Evolutionary conservation across 2,888 invertebrate species (phyloP).

Genomic region (Mycalesis mineus): DNA sequence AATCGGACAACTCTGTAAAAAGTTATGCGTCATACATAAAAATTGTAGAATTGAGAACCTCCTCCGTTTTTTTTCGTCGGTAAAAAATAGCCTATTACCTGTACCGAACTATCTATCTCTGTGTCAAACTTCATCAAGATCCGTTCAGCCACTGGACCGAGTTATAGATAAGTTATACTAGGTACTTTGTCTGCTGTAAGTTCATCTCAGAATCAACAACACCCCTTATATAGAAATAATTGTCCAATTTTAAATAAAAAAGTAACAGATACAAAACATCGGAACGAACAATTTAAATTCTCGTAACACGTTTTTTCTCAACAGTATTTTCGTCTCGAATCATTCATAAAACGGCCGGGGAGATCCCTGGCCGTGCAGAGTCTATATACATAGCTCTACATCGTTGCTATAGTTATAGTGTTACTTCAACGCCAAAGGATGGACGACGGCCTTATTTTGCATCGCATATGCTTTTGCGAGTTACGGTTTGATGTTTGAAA

Average conservation of each 20-base stretch:
- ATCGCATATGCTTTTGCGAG: neutral
- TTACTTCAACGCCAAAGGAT: constrained; percentile 15
- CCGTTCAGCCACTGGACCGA: no score
- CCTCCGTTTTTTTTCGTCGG: no score
- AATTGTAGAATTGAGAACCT: no score
- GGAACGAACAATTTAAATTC: constrained; percentile 3
- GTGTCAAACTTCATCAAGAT: no score
- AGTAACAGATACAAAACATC: neutral
- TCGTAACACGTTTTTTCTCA: constrained; percentile 7
- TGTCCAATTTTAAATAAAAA: neutral
- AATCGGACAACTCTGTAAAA: no score
- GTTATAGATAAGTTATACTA: no score
- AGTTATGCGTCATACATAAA: no score
- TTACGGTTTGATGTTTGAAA: neutral
- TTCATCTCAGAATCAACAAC: no score
- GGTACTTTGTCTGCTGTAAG: no score
- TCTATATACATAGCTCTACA: constrained; percentile 23
- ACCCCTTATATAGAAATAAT: no score
- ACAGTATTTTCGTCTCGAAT: constrained; percentile 29
- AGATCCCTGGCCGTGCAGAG: constrained; percentile 21
- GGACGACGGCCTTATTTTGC: neutral
- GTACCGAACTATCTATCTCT: no score
- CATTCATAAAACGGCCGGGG: constrained; percentile 23
- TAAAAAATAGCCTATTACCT: no score
- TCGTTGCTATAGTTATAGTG: constrained; percentile 12